phyloP scores from a whole-genome alignment of 2,113 vertebrate species.

The Zosterops borbonicus region DNA sequence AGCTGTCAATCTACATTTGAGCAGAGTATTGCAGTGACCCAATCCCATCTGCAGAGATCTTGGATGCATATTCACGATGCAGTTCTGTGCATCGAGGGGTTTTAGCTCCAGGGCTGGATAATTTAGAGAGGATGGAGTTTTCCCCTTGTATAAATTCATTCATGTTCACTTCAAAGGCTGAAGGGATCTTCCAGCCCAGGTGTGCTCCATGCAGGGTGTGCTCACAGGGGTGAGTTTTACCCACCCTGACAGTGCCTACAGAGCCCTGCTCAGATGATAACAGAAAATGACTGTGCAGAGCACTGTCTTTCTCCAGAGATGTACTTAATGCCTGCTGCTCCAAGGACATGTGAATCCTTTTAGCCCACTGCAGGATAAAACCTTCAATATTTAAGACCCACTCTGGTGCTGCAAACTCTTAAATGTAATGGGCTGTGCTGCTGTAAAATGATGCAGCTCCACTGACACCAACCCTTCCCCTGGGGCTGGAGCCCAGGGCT shows the following conservation, averaged over 20 bases:
- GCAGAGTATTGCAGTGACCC: neutral
- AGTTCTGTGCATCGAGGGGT: neutral
- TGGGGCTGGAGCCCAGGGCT: neutral
- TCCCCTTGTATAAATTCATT: neutral
- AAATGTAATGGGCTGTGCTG: neutral
- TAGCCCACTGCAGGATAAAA: conserved; percentile 14
- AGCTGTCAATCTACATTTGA: neutral
- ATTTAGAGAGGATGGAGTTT: neutral
- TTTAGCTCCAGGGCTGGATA: neutral
- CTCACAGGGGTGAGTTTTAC: neutral
- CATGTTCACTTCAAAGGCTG: neutral
- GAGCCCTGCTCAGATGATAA: conserved; percentile 1
- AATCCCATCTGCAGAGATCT: neutral
- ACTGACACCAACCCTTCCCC: neutral
- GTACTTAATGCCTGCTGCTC: conserved; percentile 15
- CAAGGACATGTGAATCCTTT: conserved; percentile 20
- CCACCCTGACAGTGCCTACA: neutral
- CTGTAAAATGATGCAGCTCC: neutral
- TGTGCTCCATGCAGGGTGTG: neutral
- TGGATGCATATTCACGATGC: neutral
- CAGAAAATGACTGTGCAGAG: neutral
- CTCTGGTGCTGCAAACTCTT: neutral
- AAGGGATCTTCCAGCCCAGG: neutral
- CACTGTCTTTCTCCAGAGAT: conserved; percentile 5
- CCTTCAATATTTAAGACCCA: conserved; percentile 40